Conservation (phyloP, 2,888 invertebrate species). For the Sycophila texana region DNA sequence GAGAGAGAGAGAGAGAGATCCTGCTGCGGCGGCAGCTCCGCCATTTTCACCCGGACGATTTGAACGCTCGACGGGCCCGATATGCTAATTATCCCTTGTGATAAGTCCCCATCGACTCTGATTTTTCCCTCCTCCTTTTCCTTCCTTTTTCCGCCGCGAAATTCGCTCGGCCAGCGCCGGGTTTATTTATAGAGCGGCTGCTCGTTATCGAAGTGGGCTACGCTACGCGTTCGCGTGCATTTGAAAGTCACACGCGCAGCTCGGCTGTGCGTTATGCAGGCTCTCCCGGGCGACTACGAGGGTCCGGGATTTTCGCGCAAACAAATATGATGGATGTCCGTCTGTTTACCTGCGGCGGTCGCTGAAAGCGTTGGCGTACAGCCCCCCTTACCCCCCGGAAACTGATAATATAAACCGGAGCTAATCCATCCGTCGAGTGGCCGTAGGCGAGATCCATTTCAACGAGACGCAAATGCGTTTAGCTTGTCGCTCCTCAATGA, state of each 20-base stretch:
- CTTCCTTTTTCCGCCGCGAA: neutral
- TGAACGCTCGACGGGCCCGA: neutral
- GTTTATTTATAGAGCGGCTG: neutral
- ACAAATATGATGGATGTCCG: constrained; percentile 37
- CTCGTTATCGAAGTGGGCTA: constrained; percentile 25
- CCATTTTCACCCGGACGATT: constrained; percentile 5
- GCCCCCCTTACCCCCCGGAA: too few species aligned
- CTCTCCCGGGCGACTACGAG: neutral
- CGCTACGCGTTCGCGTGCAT: neutral
- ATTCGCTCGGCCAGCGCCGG: neutral
- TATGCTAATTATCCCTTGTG: constrained; percentile 1
- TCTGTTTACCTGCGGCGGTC: neutral
- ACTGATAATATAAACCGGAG: too few species aligned
- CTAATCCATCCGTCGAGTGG: too few species aligned
- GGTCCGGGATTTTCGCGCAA: constrained; percentile 23
- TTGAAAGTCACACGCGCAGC: constrained; percentile 7
- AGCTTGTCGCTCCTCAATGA: too few species aligned
- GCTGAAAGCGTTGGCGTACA: too few species aligned
- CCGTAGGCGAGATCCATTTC: too few species aligned
- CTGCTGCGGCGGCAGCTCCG: neutral
- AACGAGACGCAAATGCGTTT: too few species aligned
- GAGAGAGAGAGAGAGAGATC: neutral
- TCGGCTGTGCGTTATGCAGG: neutral
- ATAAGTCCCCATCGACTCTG: neutral
- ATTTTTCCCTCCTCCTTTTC: neutral